A percentile compares a stretch with the other conserved stretches of the same genome.
Evolutionary conservation across 2,888 invertebrate species (phyloP).

Genomic region (Epistrophe eligans): DNA sequence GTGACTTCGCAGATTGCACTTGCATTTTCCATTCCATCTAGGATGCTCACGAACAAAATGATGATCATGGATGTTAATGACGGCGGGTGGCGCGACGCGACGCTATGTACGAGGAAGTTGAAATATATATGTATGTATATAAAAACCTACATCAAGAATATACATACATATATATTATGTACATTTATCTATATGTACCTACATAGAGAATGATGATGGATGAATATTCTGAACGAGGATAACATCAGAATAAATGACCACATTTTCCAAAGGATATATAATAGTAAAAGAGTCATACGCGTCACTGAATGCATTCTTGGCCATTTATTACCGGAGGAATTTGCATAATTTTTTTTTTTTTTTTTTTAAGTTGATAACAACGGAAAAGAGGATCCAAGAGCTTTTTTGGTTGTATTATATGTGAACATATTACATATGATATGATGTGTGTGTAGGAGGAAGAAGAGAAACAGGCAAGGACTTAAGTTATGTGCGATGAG

Average conservation of each 20-base stretch:
- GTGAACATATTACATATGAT: neutral
- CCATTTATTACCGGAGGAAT: conserved; percentile 64
- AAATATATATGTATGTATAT: neutral
- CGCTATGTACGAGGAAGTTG: conserved; percentile 28
- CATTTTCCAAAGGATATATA: conserved; percentile 44
- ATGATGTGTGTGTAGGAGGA: conserved; percentile 8
- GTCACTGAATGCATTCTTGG: conserved; percentile 68
- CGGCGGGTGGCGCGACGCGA: conserved; percentile 13
- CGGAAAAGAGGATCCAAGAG: conserved; percentile 10
- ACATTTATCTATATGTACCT: too few species aligned
- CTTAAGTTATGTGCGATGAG: conserved; percentile 23
- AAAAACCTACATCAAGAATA: neutral
- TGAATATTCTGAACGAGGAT: conserved; percentile 63
- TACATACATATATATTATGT: too few species aligned
- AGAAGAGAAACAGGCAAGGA: neutral
- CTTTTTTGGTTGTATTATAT: neutral
- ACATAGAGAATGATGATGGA: conserved; percentile 50
- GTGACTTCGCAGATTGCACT: conserved; percentile 33
- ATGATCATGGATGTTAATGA: conserved; percentile 70
- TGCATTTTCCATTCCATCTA: conserved; percentile 8
- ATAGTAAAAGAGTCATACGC: conserved; percentile 32
- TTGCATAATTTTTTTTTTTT: conserved; percentile 59
- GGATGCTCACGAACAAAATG: conserved; percentile 36
- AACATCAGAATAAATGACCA: conserved; percentile 72
- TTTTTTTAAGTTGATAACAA: conserved; percentile 29